Evolutionary conservation across 2,113 vertebrate species (phyloP).

Genomic region (Phyllopteryx taeniolatus): DNA sequence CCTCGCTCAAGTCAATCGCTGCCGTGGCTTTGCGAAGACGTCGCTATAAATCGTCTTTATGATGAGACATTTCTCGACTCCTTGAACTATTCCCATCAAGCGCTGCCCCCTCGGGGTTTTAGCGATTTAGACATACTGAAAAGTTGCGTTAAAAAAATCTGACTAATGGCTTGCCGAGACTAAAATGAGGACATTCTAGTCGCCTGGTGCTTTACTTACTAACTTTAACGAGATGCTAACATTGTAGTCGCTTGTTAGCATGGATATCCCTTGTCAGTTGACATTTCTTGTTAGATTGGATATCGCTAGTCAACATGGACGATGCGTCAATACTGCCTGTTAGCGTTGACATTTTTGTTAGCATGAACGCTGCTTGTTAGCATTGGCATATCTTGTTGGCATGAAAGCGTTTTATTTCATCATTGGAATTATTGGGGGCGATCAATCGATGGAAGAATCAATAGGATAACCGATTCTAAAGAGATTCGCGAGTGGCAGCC

Average conservation of each 20-base stretch:
- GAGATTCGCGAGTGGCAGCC: no score
- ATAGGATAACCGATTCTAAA: no score
- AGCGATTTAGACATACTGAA: no score
- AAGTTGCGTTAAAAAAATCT: background rate
- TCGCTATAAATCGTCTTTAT: background rate
- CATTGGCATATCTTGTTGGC: background rate
- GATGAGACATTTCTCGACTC: background rate
- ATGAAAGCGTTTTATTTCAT: no score
- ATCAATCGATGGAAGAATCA: no score
- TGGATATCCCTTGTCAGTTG: no score
- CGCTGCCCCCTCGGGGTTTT: background rate
- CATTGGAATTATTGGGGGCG: no score
- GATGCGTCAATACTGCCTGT: no score
- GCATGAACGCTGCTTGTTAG: background rate
- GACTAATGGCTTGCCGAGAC: background rate
- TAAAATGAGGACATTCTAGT: background rate
- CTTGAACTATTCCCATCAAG: background rate
- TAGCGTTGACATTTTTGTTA: no score
- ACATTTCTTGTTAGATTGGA: background rate
- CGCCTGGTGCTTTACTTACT: background rate
- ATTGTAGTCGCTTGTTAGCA: no score
- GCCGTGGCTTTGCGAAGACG: background rate
- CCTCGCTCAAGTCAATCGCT: slow-evolving; percentile 12
- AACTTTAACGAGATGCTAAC: background rate
- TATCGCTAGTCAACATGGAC: background rate